Percentiles rank a stretch among this genome's conserved stretches.
Evolutionary conservation across 2,113 vertebrate genomes (phyloP).

Genomic region (Brachypteracias leptosomus): DNA sequence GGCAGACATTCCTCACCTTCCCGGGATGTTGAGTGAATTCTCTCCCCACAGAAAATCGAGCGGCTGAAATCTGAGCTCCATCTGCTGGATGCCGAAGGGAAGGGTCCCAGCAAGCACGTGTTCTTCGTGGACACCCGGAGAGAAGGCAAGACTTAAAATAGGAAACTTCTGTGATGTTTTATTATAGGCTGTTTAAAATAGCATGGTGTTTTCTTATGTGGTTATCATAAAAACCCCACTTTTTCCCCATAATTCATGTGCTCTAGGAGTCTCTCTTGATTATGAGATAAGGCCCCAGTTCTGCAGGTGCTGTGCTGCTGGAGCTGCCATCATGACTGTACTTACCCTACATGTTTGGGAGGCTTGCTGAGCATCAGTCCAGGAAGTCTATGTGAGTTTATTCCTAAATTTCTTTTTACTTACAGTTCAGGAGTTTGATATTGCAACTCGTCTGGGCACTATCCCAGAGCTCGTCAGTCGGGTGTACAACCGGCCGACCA

Average conservation of each 20-base stretch:
- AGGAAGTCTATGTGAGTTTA: neutral
- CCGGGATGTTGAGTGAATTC: no score
- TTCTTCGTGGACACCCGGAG: slow-evolving; percentile 90
- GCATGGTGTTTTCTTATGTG: neutral
- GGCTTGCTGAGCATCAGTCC: neutral
- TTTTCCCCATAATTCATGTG: neutral
- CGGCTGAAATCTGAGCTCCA: slow-evolving; percentile 93
- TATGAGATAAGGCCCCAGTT: neutral
- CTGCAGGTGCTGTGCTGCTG: neutral
- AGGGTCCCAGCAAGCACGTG: slow-evolving; percentile 80
- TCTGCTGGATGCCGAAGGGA: slow-evolving; percentile 86
- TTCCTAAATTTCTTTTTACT: neutral
- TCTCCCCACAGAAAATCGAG: slow-evolving; percentile 90
- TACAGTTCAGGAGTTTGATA: slow-evolving; percentile 85
- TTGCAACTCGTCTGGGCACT: slow-evolving; percentile 85
- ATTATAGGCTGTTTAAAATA: neutral
- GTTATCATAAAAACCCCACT: neutral
- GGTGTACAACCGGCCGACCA: slow-evolving; percentile 89
- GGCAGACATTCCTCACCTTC: neutral
- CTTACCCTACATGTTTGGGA: neutral
- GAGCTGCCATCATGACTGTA: neutral
- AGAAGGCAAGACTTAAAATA: slow-evolving; percentile 75
- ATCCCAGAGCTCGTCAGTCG: slow-evolving; percentile 85
- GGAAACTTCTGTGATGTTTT: neutral
- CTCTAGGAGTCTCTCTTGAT: neutral